Base-by-base conservation (phyloP, 1,140 invertebrate genomes). In the Capitella teleta region DNA sequence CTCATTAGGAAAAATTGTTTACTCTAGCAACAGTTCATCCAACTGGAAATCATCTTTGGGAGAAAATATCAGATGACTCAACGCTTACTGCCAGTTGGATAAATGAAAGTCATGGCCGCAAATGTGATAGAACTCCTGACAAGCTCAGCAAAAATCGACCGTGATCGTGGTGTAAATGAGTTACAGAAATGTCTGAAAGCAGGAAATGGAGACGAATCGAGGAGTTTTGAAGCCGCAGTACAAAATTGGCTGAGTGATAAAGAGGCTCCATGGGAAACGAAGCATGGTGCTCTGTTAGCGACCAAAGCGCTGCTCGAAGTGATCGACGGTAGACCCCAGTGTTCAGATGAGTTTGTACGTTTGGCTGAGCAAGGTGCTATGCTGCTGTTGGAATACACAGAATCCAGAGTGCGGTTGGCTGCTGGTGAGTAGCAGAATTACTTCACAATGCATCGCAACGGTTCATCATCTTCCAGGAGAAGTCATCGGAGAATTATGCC, bases 91-190 rank as follows among this genome's bases (percentile, higher is more conserved):
- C n/a, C n/a, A n/a, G n/a, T n/a, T n/a, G n/a, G n/a, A n/a, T n/a
- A n/a, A n/a, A n/a, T n/a, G n/a, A n/a, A n/a, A n/a, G n/a, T n/a
- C n/a, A 36, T 30, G 8, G 55, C 59, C 32, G 56, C 51, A 8
- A 78, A 80, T 40, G 70, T 84, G 24, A 63, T 78, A 42, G 62
- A 77, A 43, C 81, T 60, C 23, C 55, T 75, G 28, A 68, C 67
- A 43, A 73, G 66, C 55, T 51, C 55, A 21, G 62, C 56, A 28
- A 74, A 75, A 61, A 55, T 75, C 41, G 72, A 75, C 26, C 59
- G 73, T 51, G 72, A 74, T 58, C 62, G 57, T 53, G 72, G 64
- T 16, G 62, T 64, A 28, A 48, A 51, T 21, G 60, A 66, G 36
- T 52, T 75, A 14, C 55, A 65, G 36, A 60, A 62, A 49, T 60